These are phyloP conservation scores for Urocynchramus pylzowi DNA, from an alignment of 2,113 vertebrate genomes.

Conservation along the genomic window DNA sequence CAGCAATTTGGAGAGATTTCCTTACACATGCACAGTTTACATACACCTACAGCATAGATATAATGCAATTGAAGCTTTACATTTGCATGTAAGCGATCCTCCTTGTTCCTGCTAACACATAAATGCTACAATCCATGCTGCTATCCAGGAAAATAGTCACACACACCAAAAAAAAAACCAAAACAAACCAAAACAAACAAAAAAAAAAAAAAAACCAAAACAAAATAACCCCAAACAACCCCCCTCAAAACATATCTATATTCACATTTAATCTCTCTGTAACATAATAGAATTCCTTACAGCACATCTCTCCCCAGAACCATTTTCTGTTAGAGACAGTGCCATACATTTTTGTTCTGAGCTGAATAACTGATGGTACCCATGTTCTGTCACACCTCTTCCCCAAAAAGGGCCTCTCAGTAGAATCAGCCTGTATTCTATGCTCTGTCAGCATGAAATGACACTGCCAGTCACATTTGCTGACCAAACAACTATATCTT, in stretches of 20 bases:
- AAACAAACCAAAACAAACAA: rapidly evolving
- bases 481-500: conserved; percentile 46
- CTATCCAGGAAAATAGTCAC: neutral
- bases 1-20: neutral
- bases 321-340: neutral
- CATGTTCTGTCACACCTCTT: neutral
- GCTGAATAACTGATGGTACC: neutral
- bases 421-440: neutral
- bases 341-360: neutral
- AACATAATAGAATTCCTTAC: neutral
- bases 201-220: rapidly evolving
- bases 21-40: neutral
- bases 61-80: neutral
- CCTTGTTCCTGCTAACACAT: neutral
- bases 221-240: neutral
- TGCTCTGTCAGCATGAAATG: conserved; percentile 26
- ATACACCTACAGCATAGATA: neutral
- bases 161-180: no score
- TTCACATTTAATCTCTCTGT: neutral
- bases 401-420: neutral
- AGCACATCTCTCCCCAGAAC: neutral
- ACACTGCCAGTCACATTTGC: neutral
- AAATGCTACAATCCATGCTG: neutral
- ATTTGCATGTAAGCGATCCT: neutral
- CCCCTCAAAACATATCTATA: neutral